Conservation (phyloP, 2,113 vertebrate species). For the Phainopepla nitens region DNA sequence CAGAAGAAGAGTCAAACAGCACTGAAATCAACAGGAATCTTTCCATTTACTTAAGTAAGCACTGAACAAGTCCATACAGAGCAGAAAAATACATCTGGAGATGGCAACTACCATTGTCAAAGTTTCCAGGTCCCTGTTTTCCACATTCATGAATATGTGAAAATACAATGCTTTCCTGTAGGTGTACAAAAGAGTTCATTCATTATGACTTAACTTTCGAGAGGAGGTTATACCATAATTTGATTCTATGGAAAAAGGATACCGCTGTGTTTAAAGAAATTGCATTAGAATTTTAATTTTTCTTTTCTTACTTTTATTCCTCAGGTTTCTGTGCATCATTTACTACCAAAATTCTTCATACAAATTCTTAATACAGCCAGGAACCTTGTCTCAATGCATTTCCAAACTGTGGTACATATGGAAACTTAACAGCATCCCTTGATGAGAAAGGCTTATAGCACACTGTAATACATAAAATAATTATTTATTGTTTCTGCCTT, state of each 20-base stretch:
- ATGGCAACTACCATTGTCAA: background rate
- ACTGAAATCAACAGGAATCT: background rate
- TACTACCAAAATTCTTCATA: background rate
- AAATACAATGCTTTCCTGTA: background rate
- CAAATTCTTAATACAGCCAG: background rate
- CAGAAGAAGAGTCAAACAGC: background rate
- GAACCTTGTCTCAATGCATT: background rate
- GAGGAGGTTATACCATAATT: background rate
- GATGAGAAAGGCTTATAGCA: background rate
- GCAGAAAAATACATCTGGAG: background rate
- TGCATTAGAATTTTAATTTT: background rate
- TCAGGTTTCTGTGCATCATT: background rate
- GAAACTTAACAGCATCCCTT: background rate
- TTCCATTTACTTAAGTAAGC: background rate
- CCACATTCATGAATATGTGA: background rate
- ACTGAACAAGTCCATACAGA: background rate
- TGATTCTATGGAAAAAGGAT: background rate
- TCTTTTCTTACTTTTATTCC: background rate
- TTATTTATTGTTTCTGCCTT: background rate
- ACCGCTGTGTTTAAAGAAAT: background rate
- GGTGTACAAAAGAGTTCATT: background rate
- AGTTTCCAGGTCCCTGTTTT: background rate
- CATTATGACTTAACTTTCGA: background rate
- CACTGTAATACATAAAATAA: background rate
- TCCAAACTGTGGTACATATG: background rate